Evolutionary conservation across 2,888 invertebrate genomes (phyloP), one percentile per base, ranked within the genome.

Genomic region (Isoperla grammatica): DNA sequence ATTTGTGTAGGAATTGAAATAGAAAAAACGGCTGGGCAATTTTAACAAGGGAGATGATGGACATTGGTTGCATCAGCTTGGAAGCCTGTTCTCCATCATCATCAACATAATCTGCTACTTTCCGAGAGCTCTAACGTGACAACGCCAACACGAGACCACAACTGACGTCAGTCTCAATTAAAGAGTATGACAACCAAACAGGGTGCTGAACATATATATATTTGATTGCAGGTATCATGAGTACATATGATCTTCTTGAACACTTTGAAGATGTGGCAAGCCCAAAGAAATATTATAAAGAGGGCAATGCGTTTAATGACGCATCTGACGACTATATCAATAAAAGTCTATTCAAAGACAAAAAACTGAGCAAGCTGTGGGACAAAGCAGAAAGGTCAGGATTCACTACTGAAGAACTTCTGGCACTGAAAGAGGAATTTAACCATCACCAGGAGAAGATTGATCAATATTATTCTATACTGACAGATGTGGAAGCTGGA

Each of bases 401-500:
- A n/a, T 94, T 95, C 70, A 55, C 68, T 79, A 83, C 84, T 62
- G 87, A 89, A 65, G 95, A 96, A 74, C 72, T 96, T 46, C 78
- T 84, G 61, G 84, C 90, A 0, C 73, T 96, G 13, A 88, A 87
- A 70, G 90, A 95, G 72, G 96, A 96, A 74, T 95, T 96, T 70
- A 75, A 77, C 17, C 95, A 95, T 72, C 94, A 96, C 70, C 93
- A 95, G 72, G 89, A 94, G 66, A 95, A 95, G 76, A 84, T 95
- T 54, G 90, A 95, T 72, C 87, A 95, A 70, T 95, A 93, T 71
- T 88, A 91, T 72, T 83, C 86, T 45, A 73, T 95, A 60, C 77
- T 93, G 56, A 81, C 83, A 65, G 86, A 90, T 68, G 76, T 87
- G 29, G 86, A 88, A 66, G 74, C 79, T 43, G 79, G 77, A 15